A percentile compares a stretch with the other conserved stretches of the same genome.
phyloP scores from a whole-genome alignment of 2,888 invertebrate genomes.

The Ichneumoninae sp. region DNA sequence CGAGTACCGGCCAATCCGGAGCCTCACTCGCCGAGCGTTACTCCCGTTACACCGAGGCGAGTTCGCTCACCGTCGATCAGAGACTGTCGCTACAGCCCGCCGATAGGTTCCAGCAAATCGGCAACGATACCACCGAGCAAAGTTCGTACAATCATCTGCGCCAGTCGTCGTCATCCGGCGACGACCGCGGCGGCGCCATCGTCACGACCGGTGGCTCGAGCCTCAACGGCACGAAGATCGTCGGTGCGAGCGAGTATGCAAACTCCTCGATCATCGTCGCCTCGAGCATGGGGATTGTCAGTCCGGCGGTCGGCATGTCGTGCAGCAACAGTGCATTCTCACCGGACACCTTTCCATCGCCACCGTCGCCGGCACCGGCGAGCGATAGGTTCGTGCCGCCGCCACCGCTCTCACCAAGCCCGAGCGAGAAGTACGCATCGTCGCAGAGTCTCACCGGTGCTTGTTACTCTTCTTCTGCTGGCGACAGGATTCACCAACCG shows the following conservation, averaged over 20 bases:
- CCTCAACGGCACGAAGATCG: constrained; percentile 48
- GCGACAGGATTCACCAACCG: constrained; percentile 77
- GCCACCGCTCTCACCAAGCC: constrained; percentile 88
- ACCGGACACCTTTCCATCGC: constrained; percentile 86
- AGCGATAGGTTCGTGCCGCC: constrained; percentile 87
- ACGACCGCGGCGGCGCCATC: constrained; percentile 33
- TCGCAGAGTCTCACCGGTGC: constrained; percentile 81
- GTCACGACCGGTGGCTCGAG: constrained; percentile 9
- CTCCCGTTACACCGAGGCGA: constrained; percentile 64
- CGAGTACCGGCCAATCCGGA: constrained; percentile 70
- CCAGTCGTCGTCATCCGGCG: constrained; percentile 25
- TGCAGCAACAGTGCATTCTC: constrained; percentile 81
- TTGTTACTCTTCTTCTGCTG: constrained; percentile 72
- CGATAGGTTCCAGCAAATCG: constrained; percentile 71
- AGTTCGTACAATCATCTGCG: constrained; percentile 57
- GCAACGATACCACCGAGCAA: constrained; percentile 63
- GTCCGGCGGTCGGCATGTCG: constrained; percentile 10
- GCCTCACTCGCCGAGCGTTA: constrained; percentile 59
- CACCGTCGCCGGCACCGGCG: constrained; percentile 86
- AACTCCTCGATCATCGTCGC: constrained; percentile 68
- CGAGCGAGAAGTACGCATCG: constrained; percentile 84
- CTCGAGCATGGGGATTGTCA: constrained; percentile 49
- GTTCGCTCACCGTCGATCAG: constrained; percentile 73
- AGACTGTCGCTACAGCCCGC: constrained; percentile 70
- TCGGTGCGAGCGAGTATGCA: constrained; percentile 66